Percentiles rank a stretch among this genome's conserved stretches.
These are phyloP conservation scores for Pelvicachromis taeniatus DNA, from an alignment of 2,113 vertebrate species.

Conservation along the genomic window DNA sequence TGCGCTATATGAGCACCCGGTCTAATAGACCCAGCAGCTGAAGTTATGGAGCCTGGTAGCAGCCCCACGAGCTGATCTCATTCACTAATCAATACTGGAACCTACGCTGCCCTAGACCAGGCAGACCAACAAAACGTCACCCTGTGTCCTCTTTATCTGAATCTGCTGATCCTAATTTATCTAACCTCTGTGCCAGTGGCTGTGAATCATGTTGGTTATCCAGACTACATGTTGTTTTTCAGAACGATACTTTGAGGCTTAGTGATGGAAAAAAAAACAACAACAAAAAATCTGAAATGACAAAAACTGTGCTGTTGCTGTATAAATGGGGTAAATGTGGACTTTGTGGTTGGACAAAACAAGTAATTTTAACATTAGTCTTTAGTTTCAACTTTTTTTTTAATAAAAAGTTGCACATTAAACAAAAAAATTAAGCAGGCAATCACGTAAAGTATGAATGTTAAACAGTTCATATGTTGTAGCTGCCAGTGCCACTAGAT, in stretches of 20 bases:
- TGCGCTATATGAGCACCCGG: conserved; percentile 4
- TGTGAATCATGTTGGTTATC: conserved; percentile 4
- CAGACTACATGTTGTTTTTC: background rate
- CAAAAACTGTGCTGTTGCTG: no score
- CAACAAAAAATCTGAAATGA: no score
- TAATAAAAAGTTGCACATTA: no score
- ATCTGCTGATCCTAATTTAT: conserved; percentile 33
- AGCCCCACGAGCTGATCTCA: conserved; percentile 31
- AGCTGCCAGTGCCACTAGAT: background rate
- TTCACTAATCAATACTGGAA: conserved; percentile 24
- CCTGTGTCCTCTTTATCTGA: background rate
- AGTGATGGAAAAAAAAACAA: no score
- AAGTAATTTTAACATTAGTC: no score
- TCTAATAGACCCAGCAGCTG: conserved; percentile 16
- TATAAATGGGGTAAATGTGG: no score
- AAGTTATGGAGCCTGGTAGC: conserved; percentile 3
- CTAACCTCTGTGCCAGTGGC: background rate
- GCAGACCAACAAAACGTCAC: background rate
- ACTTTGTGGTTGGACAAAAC: no score
- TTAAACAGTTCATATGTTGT: no score
- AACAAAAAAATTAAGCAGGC: no score
- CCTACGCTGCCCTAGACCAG: background rate
- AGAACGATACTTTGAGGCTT: background rate
- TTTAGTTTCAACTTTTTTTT: no score
- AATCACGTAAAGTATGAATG: no score